Evolutionary conservation across 2,113 vertebrate species (phyloP).

Genomic region (Numenius arquata): DNA sequence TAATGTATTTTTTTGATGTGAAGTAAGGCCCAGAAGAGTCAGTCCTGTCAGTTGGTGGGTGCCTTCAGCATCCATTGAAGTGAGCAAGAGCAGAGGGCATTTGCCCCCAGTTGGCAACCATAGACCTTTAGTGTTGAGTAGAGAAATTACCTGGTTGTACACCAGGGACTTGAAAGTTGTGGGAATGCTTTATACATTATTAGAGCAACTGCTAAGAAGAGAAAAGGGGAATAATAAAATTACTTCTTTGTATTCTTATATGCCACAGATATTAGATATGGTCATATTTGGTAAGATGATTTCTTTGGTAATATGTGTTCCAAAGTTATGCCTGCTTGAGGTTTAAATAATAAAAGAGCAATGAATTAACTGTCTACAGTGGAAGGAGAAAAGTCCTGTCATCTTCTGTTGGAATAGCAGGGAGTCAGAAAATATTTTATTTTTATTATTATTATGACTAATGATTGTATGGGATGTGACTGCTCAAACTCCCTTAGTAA

Average conservation of each 20-base stretch:
- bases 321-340: not conserved
- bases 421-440: not conserved
- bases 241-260: not conserved
- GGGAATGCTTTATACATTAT: not conserved
- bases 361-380: not conserved
- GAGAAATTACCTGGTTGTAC: not conserved
- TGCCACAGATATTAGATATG: not conserved
- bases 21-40: not conserved
- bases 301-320: not conserved
- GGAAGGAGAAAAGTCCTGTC: not conserved
- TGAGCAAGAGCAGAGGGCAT: not conserved
- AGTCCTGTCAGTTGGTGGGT: not conserved
- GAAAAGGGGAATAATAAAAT: not conserved
- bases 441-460: slow-evolving; percentile 5
- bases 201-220: not conserved
- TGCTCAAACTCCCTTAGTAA: not conserved
- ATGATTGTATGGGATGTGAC: not conserved
- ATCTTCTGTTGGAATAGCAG: not conserved
- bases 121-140: not conserved
- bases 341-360: slow-evolving; percentile 19
- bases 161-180: not conserved
- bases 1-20: not conserved
- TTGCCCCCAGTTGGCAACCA: not conserved
- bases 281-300: not conserved
- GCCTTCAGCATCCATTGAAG: not conserved